Evolutionary conservation across 2,888 invertebrate genomes (phyloP), one percentile per base, ranked within the genome.

Genomic region (Allolobophora icterica): DNA sequence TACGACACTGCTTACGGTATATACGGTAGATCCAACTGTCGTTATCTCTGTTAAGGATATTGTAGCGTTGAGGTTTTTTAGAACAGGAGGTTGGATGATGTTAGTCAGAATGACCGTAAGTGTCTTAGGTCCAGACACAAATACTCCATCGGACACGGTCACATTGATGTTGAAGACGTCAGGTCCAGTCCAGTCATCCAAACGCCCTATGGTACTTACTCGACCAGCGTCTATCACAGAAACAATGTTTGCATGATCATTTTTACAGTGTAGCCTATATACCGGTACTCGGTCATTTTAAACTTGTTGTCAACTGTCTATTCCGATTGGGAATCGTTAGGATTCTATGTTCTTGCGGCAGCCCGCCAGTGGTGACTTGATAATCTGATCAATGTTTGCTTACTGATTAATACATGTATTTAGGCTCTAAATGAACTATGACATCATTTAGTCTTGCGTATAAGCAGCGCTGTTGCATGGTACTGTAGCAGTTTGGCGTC

Each of bases 161-260:
- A 87, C 35, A 24, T 15, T 87, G 87, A 87, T 24, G 30, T 87
- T 87, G 33, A 87, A 87, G 34, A 35, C 87, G 24, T 38, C 87
- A 38, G 87, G 87, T 35, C 87, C 87, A 6, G 87, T 87, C 87
- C 87, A 87, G 87, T 87, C 87, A 87, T 35, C 35, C 38, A 87
- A 38, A 35, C 6, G 2, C 71, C 1, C n/a, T 13, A n/a, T 71
- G 30, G 71, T n/a, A 0, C 30, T 30, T 71, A 71, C 11, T 71
- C n/a, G 19, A 71, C 71, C 52, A 24, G 21, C 11, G 52, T 11
- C 52, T 52, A 52, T 52, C 24, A 71, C n/a, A 71, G 8, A 71
- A 71, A n/a, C 71, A 71, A 71, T 24, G 5, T 30, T 58, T 58
- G 15, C 1, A 3, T 3, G 71, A n/a, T 71, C n/a, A 52, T 19